Percentiles rank a stretch among this genome's conserved stretches.
Conservation (phyloP, 2,113 vertebrate species). For the Bos javanicus region DNA sequence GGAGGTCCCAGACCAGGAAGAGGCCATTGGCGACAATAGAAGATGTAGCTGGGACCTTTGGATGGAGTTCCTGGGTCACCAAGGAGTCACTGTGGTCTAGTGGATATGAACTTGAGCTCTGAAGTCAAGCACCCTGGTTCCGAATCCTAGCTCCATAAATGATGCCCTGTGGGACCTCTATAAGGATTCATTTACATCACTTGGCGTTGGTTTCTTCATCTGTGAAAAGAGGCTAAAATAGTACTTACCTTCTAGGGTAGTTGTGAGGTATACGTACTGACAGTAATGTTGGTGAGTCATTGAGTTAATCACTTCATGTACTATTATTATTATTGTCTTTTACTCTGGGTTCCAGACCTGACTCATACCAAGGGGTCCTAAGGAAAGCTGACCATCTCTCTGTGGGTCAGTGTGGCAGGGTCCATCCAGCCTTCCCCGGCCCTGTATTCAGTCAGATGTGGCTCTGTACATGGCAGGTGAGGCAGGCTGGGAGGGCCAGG, state of each 20-base stretch:
- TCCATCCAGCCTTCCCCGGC: background rate
- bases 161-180: background rate
- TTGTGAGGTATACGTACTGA: background rate
- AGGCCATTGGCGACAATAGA: background rate
- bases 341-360: background rate
- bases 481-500: background rate
- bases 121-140: background rate
- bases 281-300: background rate
- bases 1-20: background rate
- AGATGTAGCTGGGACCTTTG: background rate
- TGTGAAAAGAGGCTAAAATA: background rate
- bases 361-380: background rate
- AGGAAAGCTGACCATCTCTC: background rate
- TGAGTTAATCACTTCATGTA: background rate
- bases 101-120: background rate
- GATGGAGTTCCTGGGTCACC: background rate
- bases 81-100: background rate
- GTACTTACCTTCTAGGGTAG: background rate
- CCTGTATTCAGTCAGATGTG: conserved; percentile 30
- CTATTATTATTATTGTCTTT: background rate
- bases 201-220: background rate
- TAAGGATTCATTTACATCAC: background rate
- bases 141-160: background rate
- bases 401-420: background rate
- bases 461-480: background rate